Conservation (phyloP, 1,140 invertebrate genomes). For the Hylaeus volcanicus region DNA sequence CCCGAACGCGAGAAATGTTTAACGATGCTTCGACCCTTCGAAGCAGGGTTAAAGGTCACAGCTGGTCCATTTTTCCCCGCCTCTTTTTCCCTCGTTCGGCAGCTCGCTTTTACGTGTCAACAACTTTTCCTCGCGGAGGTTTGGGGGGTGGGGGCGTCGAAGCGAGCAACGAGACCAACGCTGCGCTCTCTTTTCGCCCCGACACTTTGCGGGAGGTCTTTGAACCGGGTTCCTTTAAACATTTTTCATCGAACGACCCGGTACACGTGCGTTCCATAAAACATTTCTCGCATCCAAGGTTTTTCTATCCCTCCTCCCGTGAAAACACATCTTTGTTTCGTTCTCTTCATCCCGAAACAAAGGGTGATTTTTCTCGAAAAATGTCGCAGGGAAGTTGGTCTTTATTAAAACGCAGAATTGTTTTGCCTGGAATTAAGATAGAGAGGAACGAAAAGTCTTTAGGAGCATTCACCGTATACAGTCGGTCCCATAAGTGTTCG, state of each 20-base stretch:
- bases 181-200: slow-evolving; percentile 37
- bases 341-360: slow-evolving; percentile 4
- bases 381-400: not conserved
- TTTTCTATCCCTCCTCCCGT: not conserved
- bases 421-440: no score
- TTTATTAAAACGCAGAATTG: no score
- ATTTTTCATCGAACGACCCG: slow-evolving; percentile 34
- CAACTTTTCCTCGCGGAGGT: slow-evolving; percentile 39
- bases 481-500: no score
- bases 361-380: not conserved
- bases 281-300: not conserved
- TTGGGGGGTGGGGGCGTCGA: not conserved
- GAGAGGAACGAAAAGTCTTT: no score
- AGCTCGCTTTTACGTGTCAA: slow-evolving; percentile 44
- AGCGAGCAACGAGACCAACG: slow-evolving; percentile 65
- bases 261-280: not conserved
- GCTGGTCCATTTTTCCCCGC: slow-evolving; percentile 18
- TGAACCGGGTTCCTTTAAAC: slow-evolving; percentile 44
- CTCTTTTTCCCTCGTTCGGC: not conserved
- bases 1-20: not conserved
- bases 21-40: slow-evolving; percentile 22
- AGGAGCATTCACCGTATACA: no score
- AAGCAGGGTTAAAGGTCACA: slow-evolving; percentile 34
- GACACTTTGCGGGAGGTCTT: slow-evolving; percentile 61
- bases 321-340: slow-evolving; percentile 20